Base-by-base conservation (phyloP, 2,888 invertebrate species). In the Frankliniella fusca region DNA sequence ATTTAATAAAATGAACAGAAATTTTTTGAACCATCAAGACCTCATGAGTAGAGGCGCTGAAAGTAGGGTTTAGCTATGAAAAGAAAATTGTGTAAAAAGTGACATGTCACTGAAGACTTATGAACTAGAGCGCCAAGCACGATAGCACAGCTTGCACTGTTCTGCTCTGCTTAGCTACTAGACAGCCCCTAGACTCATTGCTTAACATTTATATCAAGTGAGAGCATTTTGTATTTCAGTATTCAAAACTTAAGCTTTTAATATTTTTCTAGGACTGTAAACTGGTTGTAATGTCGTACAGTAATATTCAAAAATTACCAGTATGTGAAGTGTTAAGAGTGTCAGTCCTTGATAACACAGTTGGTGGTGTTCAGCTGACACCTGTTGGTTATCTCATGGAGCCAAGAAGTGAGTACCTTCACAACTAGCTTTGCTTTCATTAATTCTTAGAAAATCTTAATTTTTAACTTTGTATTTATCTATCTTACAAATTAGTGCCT, bases 241-340 rank as follows among this genome's bases (percentile, higher is more conserved):
- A 23, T 76, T 79, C 3, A 7, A 27, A 38, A 83, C 81, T 23
- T 18, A n/a, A 48, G 20, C 27, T 48, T 27, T 0, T 23, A 83
- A 81, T 76, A 85, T 82, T 83, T 48, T 87, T 89, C 81, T 89
- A 95, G 93, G 93, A 94, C 85, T 94, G 94, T 87, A 91, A 93
- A 65, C 91, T 94, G 88, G 93, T 95, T 85, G 94, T 97, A 81
- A 93, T 94, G 83, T 94, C 96, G 2, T 94, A 94, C 85, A 95
- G 95, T 83, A 95, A 94, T 87, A 94, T 96, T 84, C 93, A 93
- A 87, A 93, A 93, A 81, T 90, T 94, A 82, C 96, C 96, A 0
- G 92, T 93, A 48, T 89, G 84, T 87, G 85, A 90, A 86, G 94
- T 95, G 81, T 94, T 93, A 87, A 90, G 93, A 85, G 89, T 95